phyloP scores from a whole-genome alignment of 2,797 vertebrate genomes.

The Molothrus aeneus region DNA sequence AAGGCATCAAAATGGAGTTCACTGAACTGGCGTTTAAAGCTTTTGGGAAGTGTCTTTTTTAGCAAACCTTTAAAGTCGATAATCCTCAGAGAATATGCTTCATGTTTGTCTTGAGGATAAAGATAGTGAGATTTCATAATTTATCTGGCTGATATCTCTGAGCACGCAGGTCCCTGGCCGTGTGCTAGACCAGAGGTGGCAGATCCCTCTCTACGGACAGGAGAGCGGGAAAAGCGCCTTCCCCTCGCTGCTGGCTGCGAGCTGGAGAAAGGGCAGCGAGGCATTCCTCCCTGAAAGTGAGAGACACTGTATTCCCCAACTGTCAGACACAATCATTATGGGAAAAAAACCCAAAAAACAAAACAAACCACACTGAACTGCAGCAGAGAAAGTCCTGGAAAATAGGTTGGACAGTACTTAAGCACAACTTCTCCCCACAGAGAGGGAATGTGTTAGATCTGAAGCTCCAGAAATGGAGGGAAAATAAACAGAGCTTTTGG shows the following conservation, averaged over 20 bases:
- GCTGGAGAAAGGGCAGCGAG: neutral
- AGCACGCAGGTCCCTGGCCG: neutral
- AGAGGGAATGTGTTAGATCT: neutral
- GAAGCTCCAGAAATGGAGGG: neutral
- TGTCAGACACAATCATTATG: neutral
- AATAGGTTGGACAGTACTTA: neutral
- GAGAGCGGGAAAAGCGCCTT: accelerated
- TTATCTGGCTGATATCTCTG: neutral
- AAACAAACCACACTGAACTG: neutral
- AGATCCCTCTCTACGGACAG: neutral
- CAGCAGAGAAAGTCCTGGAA: neutral
- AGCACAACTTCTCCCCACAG: neutral
- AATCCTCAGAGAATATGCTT: slow-evolving; percentile 5
- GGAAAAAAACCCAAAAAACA: neutral
- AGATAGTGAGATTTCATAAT: neutral
- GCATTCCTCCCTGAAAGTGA: neutral
- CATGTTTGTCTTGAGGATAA: slow-evolving; percentile 24
- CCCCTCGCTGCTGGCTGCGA: neutral
- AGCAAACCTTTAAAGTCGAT: slow-evolving; percentile 38
- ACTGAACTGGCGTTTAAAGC: neutral
- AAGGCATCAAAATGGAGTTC: slow-evolving; percentile 38
- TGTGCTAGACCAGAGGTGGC: neutral
- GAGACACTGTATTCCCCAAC: neutral
- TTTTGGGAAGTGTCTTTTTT: slow-evolving; percentile 16
- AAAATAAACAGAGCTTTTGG: slow-evolving; percentile 5